Percentiles rank a stretch among this genome's conserved stretches.
Conservation (phyloP, 2,797 vertebrate species). For the Acanthurus lineatus region DNA sequence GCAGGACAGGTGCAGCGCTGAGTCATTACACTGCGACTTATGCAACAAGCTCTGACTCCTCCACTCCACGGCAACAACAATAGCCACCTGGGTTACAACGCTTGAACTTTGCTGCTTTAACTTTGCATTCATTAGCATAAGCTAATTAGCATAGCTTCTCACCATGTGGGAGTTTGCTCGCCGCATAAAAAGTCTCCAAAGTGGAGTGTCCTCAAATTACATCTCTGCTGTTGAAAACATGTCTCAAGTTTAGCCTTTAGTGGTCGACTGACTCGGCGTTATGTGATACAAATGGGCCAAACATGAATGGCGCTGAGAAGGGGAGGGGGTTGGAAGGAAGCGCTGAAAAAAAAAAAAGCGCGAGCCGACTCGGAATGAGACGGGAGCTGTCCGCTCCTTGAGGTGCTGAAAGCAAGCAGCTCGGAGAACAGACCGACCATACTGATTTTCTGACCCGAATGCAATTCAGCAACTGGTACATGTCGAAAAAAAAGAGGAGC, state of each 20-base stretch:
- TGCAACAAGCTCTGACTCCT: slow-evolving; percentile 79
- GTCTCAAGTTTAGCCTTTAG: slow-evolving; percentile 48
- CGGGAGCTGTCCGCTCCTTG: slow-evolving; percentile 69
- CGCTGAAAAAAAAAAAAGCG: slow-evolving; percentile 13
- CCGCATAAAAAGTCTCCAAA: slow-evolving; percentile 17
- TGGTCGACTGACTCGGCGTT: slow-evolving; percentile 50
- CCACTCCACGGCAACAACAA: slow-evolving; percentile 52
- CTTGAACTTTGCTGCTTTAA: slow-evolving; percentile 53
- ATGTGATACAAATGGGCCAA: slow-evolving; percentile 60
- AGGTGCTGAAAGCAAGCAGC: slow-evolving; percentile 72
- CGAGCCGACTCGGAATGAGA: slow-evolving; percentile 43
- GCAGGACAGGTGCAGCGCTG: slow-evolving; percentile 86
- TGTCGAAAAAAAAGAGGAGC: slow-evolving; percentile 1
- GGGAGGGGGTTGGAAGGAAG: slow-evolving; percentile 9
- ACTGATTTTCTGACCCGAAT: slow-evolving; percentile 25
- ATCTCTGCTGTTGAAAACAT: slow-evolving; percentile 25
- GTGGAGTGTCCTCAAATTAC: slow-evolving; percentile 47
- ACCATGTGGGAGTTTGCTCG: slow-evolving; percentile 6
- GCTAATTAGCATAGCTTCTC: not conserved
- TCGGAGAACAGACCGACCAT: slow-evolving; percentile 11
- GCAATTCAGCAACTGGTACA: slow-evolving; percentile 21
- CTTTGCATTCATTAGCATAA: slow-evolving; percentile 36
- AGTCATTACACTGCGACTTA: slow-evolving; percentile 87
- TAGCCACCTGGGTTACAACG: slow-evolving; percentile 18
- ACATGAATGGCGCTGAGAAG: slow-evolving; percentile 35